phyloP scores from a whole-genome alignment of 2,888 invertebrate genomes.

The Plutella xylostella region DNA sequence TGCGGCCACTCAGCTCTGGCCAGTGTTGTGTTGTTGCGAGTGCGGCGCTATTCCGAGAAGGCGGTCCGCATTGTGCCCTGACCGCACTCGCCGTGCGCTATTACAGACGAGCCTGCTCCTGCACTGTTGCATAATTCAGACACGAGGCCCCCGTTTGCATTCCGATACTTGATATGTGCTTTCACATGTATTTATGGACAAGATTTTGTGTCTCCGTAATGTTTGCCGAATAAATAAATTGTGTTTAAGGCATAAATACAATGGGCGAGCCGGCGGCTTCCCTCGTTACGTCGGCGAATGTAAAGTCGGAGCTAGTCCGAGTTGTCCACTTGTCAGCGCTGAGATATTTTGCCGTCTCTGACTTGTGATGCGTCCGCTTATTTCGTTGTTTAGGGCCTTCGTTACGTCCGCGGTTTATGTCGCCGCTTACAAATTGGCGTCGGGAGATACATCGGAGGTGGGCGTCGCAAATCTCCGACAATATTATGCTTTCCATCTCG shows the following conservation, averaged over 20 bases:
- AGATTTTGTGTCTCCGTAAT: conserved; percentile 69
- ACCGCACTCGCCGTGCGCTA: conserved; percentile 46
- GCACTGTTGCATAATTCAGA: conserved; percentile 66
- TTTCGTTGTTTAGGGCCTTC: conserved; percentile 63
- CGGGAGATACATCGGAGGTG: conserved; percentile 35
- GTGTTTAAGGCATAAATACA: conserved; percentile 66
- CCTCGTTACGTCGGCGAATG: conserved; percentile 67
- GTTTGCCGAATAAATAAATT: conserved; percentile 69
- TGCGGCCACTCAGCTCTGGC: too few species aligned
- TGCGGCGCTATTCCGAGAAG: conserved; percentile 21
- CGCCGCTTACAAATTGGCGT: conserved; percentile 62
- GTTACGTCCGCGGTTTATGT: conserved; percentile 60
- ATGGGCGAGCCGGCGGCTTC: conserved; percentile 59
- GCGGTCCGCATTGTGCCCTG: conserved; percentile 32
- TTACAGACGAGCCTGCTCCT: conserved; percentile 47
- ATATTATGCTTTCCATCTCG: conserved; percentile 31
- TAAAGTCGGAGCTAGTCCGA: conserved; percentile 56
- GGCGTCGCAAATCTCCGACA: conserved; percentile 30
- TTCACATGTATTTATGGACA: conserved; percentile 70
- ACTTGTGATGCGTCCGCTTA: conserved; percentile 37
- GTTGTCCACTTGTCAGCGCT: conserved; percentile 56
- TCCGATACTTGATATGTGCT: conserved; percentile 70
- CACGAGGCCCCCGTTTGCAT: conserved; percentile 65
- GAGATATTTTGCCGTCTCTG: conserved; percentile 49
- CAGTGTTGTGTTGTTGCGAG: conserved; percentile 34